Conservation (phyloP, 2,113 vertebrate species). For the Nycticorax nycticorax region DNA sequence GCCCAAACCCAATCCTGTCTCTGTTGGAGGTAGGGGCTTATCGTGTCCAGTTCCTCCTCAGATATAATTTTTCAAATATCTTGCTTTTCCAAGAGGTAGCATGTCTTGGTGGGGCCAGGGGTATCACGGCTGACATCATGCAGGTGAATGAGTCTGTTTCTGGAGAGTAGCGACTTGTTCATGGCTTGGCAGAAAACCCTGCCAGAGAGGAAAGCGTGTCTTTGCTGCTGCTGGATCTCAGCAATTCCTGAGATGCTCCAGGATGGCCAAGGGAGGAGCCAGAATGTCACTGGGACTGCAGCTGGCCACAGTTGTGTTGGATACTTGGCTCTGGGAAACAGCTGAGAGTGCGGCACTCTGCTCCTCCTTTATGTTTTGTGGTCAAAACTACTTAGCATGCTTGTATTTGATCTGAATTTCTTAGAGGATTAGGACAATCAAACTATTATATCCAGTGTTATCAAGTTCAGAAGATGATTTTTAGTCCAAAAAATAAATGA, state of each 20-base stretch:
- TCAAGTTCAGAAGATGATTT: background rate
- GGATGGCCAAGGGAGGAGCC: background rate
- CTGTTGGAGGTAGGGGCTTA: background rate
- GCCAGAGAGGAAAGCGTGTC: background rate
- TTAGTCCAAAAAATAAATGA: background rate
- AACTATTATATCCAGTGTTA: background rate
- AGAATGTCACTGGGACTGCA: background rate
- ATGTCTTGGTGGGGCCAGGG: background rate
- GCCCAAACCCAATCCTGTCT: background rate
- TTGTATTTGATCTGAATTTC: background rate
- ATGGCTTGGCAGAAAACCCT: background rate
- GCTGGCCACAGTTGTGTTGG: background rate
- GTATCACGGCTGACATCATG: background rate
- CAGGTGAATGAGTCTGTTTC: background rate
- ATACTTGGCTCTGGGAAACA: background rate
- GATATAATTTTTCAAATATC: background rate
- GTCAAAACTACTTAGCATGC: background rate
- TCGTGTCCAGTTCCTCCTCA: background rate
- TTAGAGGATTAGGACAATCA: background rate
- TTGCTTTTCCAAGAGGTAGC: background rate
- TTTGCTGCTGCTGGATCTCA: background rate
- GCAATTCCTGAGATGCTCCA: background rate
- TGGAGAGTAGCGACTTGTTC: background rate
- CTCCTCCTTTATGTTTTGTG: background rate
- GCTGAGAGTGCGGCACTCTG: background rate